Conservation (phyloP, 2,888 invertebrate genomes). For the Dione vanillae region DNA sequence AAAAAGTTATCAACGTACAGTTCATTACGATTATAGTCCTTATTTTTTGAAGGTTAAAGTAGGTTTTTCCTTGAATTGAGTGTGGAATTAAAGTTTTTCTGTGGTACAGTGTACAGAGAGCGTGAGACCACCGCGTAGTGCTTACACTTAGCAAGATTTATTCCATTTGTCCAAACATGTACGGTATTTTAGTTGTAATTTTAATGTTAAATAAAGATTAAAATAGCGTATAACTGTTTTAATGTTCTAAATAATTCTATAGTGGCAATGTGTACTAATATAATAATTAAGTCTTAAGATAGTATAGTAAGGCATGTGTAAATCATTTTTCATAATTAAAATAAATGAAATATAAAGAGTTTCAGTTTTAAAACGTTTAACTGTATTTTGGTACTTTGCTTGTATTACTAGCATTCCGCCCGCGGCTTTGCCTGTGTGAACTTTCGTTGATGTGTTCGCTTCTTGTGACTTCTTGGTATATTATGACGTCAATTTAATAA, state of each 20-base stretch:
- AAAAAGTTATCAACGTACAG: slow-evolving; percentile 28
- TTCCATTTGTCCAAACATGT: slow-evolving; percentile 42
- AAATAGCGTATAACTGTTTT: slow-evolving; percentile 10
- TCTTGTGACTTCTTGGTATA: too few relatives aligned
- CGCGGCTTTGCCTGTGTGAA: too few relatives aligned
- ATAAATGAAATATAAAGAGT: background rate
- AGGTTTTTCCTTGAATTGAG: slow-evolving; percentile 14
- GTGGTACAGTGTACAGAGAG: slow-evolving; percentile 40
- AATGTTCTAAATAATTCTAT: background rate
- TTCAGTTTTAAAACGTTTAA: background rate
- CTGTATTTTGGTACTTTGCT: too few relatives aligned
- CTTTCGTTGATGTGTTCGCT: too few relatives aligned
- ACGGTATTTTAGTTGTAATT: slow-evolving; percentile 25
- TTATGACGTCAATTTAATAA: too few relatives aligned
- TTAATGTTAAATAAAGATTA: background rate
- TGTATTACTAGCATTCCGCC: too few relatives aligned
- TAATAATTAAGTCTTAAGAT: slow-evolving; percentile 22
- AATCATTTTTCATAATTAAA: slow-evolving; percentile 10
- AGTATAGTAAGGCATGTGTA: slow-evolving; percentile 18
- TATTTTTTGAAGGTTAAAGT: background rate
- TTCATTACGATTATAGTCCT: slow-evolving; percentile 18
- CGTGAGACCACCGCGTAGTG: slow-evolving; percentile 55
- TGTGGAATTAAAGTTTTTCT: slow-evolving; percentile 33
- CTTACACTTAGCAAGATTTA: slow-evolving; percentile 40
- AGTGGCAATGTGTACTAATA: background rate